Evolutionary conservation across 2,113 vertebrate species (phyloP).

Genomic region (Chaetorhynchus papuensis): DNA sequence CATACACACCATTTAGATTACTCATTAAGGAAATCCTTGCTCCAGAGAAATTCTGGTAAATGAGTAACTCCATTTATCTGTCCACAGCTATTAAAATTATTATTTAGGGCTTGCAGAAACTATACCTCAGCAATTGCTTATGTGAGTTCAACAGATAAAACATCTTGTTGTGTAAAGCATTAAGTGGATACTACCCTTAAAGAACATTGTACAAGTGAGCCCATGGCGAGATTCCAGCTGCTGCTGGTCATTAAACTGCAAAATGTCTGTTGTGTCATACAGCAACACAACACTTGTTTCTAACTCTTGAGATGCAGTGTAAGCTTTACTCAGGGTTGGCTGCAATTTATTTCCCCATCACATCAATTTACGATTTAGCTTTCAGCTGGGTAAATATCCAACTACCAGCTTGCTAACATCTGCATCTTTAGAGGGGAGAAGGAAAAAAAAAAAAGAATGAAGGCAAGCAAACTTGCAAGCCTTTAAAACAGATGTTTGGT

Average conservation of each 20-base stretch:
- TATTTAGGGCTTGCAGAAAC: background rate
- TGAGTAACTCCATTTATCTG: background rate
- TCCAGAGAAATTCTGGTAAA: background rate
- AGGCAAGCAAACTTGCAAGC: background rate
- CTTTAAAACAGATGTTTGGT: background rate
- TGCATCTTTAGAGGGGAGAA: background rate
- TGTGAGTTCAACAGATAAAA: background rate
- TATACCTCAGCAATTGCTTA: background rate
- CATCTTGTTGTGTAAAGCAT: background rate
- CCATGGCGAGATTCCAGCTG: background rate
- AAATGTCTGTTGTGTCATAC: background rate
- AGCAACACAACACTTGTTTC: background rate
- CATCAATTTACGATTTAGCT: background rate
- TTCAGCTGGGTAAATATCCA: background rate
- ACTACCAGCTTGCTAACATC: background rate
- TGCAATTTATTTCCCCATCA: background rate
- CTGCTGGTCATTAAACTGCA: background rate
- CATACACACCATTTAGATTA: background rate
- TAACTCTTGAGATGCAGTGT: background rate
- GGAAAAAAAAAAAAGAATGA: accelerated
- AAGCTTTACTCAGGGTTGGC: background rate
- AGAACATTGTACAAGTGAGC: background rate
- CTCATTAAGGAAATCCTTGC: background rate
- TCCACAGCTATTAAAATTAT: background rate
- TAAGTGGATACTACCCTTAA: background rate